A percentile compares a stretch with the other conserved stretches of the same genome.
phyloP scores from a whole-genome alignment of 2,113 vertebrate species.

The Loxodonta africana region DNA sequence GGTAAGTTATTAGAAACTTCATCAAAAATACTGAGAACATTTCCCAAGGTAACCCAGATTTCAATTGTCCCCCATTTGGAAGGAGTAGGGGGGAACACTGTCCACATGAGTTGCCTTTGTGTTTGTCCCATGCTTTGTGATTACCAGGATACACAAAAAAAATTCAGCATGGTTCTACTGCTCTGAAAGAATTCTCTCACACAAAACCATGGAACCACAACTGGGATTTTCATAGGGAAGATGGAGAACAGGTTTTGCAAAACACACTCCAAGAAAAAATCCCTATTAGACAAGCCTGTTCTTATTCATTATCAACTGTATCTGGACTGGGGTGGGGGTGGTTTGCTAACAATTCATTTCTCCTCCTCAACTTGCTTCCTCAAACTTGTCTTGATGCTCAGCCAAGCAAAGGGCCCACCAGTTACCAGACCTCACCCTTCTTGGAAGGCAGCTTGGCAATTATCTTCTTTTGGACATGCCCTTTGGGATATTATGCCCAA shows the following conservation, averaged over 20 bases:
- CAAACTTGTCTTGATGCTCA: not conserved
- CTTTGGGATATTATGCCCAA: not conserved
- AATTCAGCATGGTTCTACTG: not conserved
- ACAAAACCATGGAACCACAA: slow-evolving; percentile 26
- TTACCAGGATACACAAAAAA: not conserved
- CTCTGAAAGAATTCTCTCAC: not conserved
- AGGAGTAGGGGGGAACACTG: fast-evolving
- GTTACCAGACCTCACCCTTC: not conserved
- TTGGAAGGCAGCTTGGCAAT: not conserved
- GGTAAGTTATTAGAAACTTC: slow-evolving; percentile 6
- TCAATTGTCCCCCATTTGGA: not conserved
- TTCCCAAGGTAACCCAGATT: slow-evolving; percentile 42
- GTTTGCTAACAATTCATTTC: not conserved
- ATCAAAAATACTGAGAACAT: slow-evolving; percentile 32
- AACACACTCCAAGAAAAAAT: slow-evolving; percentile 61
- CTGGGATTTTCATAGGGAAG: slow-evolving; percentile 28
- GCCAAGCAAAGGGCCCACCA: slow-evolving; percentile 31
- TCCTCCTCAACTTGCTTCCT: slow-evolving; percentile 1
- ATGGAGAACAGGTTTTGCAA: slow-evolving; percentile 67
- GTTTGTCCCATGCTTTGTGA: not conserved
- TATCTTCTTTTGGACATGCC: not conserved
- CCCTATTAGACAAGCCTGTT: slow-evolving; percentile 39
- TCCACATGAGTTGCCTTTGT: not conserved
- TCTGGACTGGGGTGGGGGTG: not conserved
- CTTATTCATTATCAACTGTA: slow-evolving; percentile 29